Evolutionary conservation across 2,888 invertebrate species (phyloP).

Genomic region (Meteorus colon): DNA sequence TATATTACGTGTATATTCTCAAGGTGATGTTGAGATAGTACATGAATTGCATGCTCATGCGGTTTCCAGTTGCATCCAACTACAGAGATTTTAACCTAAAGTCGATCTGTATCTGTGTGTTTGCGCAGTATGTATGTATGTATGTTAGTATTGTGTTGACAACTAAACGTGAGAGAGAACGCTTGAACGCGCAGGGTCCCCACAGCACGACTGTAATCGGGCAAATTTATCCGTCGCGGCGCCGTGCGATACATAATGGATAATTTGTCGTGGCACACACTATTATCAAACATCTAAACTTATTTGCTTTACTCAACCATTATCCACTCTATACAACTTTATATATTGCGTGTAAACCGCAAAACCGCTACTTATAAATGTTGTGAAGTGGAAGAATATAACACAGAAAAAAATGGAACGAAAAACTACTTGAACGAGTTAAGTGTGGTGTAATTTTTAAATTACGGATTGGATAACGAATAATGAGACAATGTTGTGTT

Average conservation of each 20-base stretch:
- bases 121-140: not conserved
- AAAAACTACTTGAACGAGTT: not conserved
- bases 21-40: not conserved
- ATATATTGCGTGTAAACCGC: conserved; percentile 20
- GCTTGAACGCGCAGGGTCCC: conserved; percentile 22
- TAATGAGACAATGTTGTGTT: too few species aligned
- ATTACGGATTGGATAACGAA: not conserved
- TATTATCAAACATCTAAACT: conserved; percentile 39
- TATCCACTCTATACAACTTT: conserved; percentile 34
- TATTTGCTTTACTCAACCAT: conserved; percentile 36
- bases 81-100: not conserved
- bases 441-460: not conserved
- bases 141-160: conserved; percentile 12
- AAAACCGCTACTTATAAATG: not conserved
- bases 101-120: too few species aligned
- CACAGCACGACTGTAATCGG: conserved; percentile 34
- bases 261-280: conserved; percentile 36
- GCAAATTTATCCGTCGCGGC: conserved; percentile 38
- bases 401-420: not conserved
- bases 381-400: not conserved
- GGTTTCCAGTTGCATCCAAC: not conserved
- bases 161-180: conserved; percentile 27
- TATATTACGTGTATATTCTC: not conserved
- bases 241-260: conserved; percentile 33
- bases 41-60: not conserved